A percentile compares a stretch with the other conserved stretches of the same genome.
Conservation (phyloP, 2,888 invertebrate genomes). For the Syritta pipiens region DNA sequence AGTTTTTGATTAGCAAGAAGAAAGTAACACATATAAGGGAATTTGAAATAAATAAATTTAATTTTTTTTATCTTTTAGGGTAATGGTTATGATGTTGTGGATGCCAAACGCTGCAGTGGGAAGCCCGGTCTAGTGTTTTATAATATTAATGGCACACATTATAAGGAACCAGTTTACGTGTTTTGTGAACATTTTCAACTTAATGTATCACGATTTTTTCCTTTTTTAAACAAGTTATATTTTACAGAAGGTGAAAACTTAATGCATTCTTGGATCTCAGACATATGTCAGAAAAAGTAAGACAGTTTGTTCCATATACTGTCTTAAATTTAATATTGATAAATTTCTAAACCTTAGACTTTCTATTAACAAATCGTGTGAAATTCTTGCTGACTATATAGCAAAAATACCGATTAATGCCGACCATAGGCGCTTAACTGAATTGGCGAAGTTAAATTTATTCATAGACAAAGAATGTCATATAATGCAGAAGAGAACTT, state of each 20-base stretch:
- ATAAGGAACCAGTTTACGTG: conserved; percentile 17
- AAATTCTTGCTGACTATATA: conserved; percentile 15
- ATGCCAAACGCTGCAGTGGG: conserved; percentile 25
- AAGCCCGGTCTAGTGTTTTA: conserved; percentile 13
- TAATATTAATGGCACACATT: conserved; percentile 19
- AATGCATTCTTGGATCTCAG: conserved; percentile 12
- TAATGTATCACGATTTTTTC: conserved; percentile 20
- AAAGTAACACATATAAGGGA: not conserved
- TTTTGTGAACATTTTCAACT: conserved; percentile 44
- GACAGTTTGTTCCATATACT: not conserved
- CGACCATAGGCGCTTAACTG: not conserved
- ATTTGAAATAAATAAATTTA: not conserved
- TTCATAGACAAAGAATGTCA: conserved; percentile 9
- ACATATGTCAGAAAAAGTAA: conserved; percentile 3
- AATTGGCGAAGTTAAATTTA: conserved; percentile 10
- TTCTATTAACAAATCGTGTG: not conserved
- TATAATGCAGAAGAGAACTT: conserved; percentile 5
- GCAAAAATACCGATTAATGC: not conserved
- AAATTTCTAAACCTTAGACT: not conserved
- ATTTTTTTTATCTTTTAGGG: conserved; percentile 4
- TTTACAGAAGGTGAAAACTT: conserved; percentile 17
- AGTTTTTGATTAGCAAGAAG: conserved; percentile 19
- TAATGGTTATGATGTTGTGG: not conserved
- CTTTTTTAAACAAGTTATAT: conserved; percentile 18
- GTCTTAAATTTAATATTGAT: not conserved